These are phyloP conservation scores for Melipona beecheii DNA, from an alignment of 2,888 invertebrate species.

Conservation along the genomic window DNA sequence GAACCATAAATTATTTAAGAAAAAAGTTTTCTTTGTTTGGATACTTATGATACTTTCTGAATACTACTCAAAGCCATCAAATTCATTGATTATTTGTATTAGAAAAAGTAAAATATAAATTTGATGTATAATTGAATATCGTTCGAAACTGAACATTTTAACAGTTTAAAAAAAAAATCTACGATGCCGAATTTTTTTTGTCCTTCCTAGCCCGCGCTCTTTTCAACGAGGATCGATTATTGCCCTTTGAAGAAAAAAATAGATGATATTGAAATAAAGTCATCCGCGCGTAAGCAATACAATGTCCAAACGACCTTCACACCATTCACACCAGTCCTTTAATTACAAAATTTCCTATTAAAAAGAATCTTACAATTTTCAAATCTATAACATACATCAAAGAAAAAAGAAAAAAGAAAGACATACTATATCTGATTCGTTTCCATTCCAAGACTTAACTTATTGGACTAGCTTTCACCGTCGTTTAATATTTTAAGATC, in stretches of 20 bases:
- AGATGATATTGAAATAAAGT: background rate
- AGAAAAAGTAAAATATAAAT: background rate
- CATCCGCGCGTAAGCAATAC: background rate
- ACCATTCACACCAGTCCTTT: too few species aligned
- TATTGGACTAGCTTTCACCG: background rate
- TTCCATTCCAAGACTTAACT: background rate
- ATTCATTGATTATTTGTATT: background rate
- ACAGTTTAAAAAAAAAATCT: background rate
- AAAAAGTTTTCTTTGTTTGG: background rate
- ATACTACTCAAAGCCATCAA: background rate
- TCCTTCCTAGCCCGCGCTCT: background rate
- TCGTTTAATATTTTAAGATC: background rate
- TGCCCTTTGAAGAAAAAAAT: background rate
- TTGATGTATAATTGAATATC: background rate
- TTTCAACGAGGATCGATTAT: background rate
- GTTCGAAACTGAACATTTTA: background rate
- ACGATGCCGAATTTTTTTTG: background rate
- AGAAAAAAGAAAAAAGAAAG: background rate
- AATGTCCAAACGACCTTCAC: background rate
- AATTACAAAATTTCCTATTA: background rate
- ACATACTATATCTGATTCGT: background rate
- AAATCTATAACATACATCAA: background rate
- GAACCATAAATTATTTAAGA: background rate
- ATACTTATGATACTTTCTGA: background rate
- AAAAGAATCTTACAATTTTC: background rate